Evolutionary conservation across 2,113 vertebrate species (phyloP).

Genomic region (Cyanocitta stelleri): DNA sequence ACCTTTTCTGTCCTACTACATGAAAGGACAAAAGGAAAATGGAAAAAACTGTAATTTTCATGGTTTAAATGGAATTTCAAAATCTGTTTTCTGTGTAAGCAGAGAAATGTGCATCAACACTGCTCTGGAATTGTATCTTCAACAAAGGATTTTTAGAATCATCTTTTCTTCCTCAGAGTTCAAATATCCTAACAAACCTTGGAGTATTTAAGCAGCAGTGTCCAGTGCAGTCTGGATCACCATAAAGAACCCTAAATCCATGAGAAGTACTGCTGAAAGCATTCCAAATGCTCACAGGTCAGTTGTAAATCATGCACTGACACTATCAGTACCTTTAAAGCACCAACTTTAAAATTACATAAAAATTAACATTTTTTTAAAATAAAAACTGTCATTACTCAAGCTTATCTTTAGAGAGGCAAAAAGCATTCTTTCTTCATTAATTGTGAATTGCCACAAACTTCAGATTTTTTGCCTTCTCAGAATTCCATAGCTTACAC

Average conservation of each 20-base stretch:
- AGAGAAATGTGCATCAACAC: not conserved
- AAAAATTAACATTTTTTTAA: not conserved
- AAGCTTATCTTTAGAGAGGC: not conserved
- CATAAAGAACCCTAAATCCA: not conserved
- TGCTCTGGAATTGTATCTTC: not conserved
- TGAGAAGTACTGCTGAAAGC: not conserved
- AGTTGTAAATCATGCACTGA: not conserved
- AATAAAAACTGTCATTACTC: not conserved
- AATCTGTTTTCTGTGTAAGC: not conserved
- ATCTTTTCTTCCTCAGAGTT: not conserved
- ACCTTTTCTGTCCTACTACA: not conserved
- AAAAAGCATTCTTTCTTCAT: not conserved
- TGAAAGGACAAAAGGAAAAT: not conserved
- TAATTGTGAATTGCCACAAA: not conserved
- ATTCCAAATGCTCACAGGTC: not conserved
- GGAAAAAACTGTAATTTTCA: not conserved
- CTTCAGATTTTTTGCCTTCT: not conserved
- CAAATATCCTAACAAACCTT: not conserved
- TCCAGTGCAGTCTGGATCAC: not conserved
- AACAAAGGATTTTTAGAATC: not conserved
- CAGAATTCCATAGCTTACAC: not conserved
- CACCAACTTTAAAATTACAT: not conserved
- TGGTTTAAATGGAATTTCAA: not conserved
- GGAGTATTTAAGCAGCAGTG: not conserved
- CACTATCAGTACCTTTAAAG: not conserved